phyloP scores from a whole-genome alignment of 1,140 invertebrate species.

The Bemisia tabaci region DNA sequence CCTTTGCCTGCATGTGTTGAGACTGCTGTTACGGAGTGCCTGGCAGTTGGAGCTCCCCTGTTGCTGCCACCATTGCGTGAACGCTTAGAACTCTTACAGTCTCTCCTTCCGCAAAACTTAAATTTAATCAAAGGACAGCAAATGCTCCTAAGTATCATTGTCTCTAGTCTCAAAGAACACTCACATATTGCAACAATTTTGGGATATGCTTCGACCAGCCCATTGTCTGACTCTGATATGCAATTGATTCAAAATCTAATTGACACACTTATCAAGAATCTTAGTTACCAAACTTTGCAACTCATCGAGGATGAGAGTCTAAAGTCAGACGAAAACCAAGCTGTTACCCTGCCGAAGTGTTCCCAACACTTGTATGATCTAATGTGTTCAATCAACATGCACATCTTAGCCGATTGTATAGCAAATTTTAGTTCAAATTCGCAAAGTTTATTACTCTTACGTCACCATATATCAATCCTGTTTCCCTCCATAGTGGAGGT shows the following conservation, averaged over 20 bases:
- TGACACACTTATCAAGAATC: not conserved
- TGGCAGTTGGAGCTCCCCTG: constrained; percentile 42
- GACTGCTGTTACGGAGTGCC: constrained; percentile 38
- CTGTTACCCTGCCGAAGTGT: constrained; percentile 27
- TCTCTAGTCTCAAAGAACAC: constrained; percentile 47
- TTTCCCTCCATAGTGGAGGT: constrained; percentile 4
- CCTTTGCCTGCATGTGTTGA: constrained; percentile 38
- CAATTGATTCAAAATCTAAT: not conserved
- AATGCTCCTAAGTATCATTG: constrained; percentile 44
- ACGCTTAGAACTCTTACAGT: constrained; percentile 42
- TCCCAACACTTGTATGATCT: constrained; percentile 35
- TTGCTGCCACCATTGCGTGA: constrained; percentile 44
- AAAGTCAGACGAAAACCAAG: constrained; percentile 21
- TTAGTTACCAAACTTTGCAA: constrained; percentile 8
- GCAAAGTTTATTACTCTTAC: not conserved
- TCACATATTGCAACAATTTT: constrained; percentile 41
- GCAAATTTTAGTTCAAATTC: not conserved
- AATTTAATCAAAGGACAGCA: constrained; percentile 44
- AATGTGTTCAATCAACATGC: constrained; percentile 43
- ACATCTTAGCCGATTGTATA: constrained; percentile 38
- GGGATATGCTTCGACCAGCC: constrained; percentile 21
- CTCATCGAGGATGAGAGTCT: constrained; percentile 22
- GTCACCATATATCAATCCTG: not conserved
- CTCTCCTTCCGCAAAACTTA: constrained; percentile 40
- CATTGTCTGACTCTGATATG: not conserved